A percentile compares a stretch with the other conserved stretches of the same genome.
Conservation (phyloP, 2,888 invertebrate genomes). For the Euzetes globulus region DNA sequence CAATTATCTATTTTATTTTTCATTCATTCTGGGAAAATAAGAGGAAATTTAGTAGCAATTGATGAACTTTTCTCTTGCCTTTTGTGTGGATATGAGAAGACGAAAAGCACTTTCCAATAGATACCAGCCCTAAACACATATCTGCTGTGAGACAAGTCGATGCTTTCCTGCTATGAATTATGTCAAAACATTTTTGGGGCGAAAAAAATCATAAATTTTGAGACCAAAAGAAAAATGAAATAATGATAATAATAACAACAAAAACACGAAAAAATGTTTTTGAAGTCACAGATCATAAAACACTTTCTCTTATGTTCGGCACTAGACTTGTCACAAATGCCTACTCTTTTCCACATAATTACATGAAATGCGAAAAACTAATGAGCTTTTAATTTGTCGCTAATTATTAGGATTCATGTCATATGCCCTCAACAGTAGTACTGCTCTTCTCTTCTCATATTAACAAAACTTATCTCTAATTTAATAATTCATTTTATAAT, state of each 20-base stretch:
- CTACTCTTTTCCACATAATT: too few relatives aligned
- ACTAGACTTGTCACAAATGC: too few relatives aligned
- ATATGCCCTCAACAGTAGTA: not conserved
- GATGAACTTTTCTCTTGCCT: too few relatives aligned
- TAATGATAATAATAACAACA: not conserved
- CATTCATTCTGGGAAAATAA: too few relatives aligned
- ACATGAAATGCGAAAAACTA: not conserved
- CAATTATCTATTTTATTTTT: too few relatives aligned
- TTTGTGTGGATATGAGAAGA: too few relatives aligned
- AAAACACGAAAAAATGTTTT: not conserved
- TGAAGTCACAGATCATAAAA: not conserved
- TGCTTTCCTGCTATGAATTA: not conserved
- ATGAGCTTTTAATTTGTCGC: not conserved
- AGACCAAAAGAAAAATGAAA: not conserved
- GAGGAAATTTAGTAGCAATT: too few relatives aligned
- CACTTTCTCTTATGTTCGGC: not conserved
- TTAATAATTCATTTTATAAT: too few relatives aligned
- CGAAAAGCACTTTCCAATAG: too few relatives aligned
- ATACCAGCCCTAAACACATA: not conserved
- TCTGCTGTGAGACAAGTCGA: not conserved
- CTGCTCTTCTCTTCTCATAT: too few relatives aligned
- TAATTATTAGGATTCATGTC: not conserved
- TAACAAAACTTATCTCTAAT: too few relatives aligned
- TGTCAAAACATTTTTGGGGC: not conserved
- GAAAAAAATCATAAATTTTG: not conserved